Base-by-base conservation (phyloP, 2,113 vertebrate species). In the Laterallus jamaicensis region DNA sequence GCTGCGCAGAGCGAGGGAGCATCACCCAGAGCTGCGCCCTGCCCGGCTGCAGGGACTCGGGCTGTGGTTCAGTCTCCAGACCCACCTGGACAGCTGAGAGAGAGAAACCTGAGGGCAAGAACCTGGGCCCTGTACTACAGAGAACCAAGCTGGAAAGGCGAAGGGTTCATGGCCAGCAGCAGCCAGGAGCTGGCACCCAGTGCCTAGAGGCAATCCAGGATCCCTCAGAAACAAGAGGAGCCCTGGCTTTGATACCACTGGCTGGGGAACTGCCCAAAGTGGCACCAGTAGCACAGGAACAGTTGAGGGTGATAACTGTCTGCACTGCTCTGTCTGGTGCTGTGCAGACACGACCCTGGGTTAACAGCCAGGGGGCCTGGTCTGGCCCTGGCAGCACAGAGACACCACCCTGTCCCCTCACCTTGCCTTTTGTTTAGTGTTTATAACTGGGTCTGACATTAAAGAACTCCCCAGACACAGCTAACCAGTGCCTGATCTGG, bases 311-410 rank as follows among this genome's bases (percentile, higher is more conserved):
- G 79, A 25, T 17, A 10, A 35, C 35, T 31, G 4, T 1, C 35
- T 44, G 42, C 17, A 16, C 42, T 66, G 56, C 35, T 68, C 20
- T 80, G 62, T 37, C 28, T 25, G 58, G 22, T 50, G 11, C 35
- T 71, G 35, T 70, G 79, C 74, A 69, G 77, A 8, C 49, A 9
- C 18, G 16, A 12, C 17, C 29, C 40, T 76, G 37, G 40, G 22
- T 0, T 0, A 42, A 7, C 11, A 35, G 10, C 44, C 28, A 44
- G 22, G 14, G 24, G 16, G 39, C 2, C 55, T 39, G 59, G 21
- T 49, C 59, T 40, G 54, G 24, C 22, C 64, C 75, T 47, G n/a
- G 39, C 19, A 44, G n/a, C 42, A 29, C 10, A 44, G 12, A 50
- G 17, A 31, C 5, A 12, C 14, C 7, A 24, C 40, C 64, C 32